Evolutionary conservation across 2,888 invertebrate genomes (phyloP), one percentile per base, ranked within the genome.

Genomic region (Onthophagus sagittarius): DNA sequence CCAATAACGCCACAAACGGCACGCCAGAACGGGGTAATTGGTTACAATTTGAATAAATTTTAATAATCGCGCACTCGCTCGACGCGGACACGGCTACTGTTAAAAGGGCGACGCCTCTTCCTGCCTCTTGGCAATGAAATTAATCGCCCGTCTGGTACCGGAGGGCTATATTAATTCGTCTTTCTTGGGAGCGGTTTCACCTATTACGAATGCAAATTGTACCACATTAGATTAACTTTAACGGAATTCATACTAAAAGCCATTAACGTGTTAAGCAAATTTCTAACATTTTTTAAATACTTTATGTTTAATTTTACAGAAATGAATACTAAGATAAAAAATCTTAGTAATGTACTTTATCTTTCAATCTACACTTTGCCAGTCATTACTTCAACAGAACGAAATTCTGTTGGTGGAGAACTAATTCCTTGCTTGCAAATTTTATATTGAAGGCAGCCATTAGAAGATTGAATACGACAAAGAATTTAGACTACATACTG

Each of bases 41-140:
- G 64, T 63, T 7, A 31, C 70, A 74, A 74, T 74, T 74, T 74
- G 70, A 74, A 74, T 74, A 74, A 74, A 74, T 74, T 74, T 74
- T 74, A 74, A 74, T 74, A 74, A 74, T 72, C 72, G 64, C 67
- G 67, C 31, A 67, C 67, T 32, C 23, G 67, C 67, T 15, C 67
- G n/a, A 13, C 67, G 67, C 67, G n/a, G 15, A 13, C 23, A 23
- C 67, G 67, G 67, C 67, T 67, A 67, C 67, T 67, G 67, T 67
- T 31, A 32, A 67, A 64, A 32, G 31, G 32, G 32, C 6, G 32
- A 67, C 67, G 67, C 67, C 67, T 67, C 31, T 32, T 67, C 32
- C 67, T 53, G 7, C 39, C 39, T 53, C 11, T 11, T 23, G 23
- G 23, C 23, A 23, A 53, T 11, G 11, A 53, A 53, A 53, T 53